Evolutionary conservation across 1,140 invertebrate species (phyloP), one percentile per base, ranked within the genome.

Genomic region (Chelonus insularis): DNA sequence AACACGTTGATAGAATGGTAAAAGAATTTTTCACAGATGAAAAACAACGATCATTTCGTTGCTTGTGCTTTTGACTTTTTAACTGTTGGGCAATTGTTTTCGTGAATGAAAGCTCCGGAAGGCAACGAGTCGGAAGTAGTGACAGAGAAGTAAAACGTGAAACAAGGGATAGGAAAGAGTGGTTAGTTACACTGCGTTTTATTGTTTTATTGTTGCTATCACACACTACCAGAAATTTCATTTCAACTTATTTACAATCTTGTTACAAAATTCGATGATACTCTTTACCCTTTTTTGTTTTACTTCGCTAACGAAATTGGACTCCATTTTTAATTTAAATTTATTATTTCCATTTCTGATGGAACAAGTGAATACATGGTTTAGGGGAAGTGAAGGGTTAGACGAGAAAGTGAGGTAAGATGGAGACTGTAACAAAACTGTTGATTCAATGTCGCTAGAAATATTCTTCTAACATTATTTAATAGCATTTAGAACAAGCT

Each of bases 81-180:
- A 39, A 39, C 36, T 39, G 9, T 39, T 14, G 36, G 8, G 12
- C 36, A 39, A 39, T 39, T 39, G 36, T 39, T 39, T 39, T 39
- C 36, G 36, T 39, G 12, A 39, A 39, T 39, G 36, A 39, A 39
- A 39, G 36, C 36, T 39, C 36, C 36, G 36, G 36, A 39, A 39
- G 11, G 36, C 36, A 14, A 39, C 36, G 36, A 14, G 9, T 14
- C 36, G 36, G 36, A 39, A 39, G 36, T 9, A 39, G 36, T 14
- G 36, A 14, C 12, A 39, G 36, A 39, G 36, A 39, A 14, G 36
- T 39, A 39, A 39, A 39, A 39, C 11, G 25, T 7, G 25, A 29
- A 29, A 29, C 25, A 29, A 39, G 36, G 12, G 12, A 9, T n/a
- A 39, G 36, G 9, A 39, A 39, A 14, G 36, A 14, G 36, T 39